phyloP scores from a whole-genome alignment of 2,888 invertebrate genomes.

The Dynastes grantii region DNA sequence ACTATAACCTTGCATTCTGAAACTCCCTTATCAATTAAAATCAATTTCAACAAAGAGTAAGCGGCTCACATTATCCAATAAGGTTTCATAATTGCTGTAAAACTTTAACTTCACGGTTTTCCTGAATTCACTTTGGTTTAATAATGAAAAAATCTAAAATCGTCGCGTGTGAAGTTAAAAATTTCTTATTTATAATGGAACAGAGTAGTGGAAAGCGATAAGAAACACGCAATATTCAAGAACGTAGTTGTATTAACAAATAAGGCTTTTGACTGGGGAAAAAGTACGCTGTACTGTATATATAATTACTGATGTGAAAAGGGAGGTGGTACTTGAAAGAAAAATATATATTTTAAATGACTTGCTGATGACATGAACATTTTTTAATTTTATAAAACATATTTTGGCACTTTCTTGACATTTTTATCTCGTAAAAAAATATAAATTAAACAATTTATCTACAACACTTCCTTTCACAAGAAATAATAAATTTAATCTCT shows the following conservation, averaged over 20 bases:
- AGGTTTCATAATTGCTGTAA: background rate
- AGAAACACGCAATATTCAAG: constrained; percentile 8
- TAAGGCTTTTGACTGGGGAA: background rate
- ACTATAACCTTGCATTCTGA: background rate
- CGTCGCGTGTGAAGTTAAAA: background rate
- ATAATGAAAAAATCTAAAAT: background rate
- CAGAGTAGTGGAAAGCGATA: background rate
- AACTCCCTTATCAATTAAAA: background rate
- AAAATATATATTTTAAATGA: too few species aligned
- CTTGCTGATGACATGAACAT: too few species aligned
- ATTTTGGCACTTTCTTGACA: too few species aligned
- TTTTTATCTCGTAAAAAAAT: too few species aligned
- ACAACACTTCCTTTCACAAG: too few species aligned
- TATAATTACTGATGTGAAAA: too few species aligned
- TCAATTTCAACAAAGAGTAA: background rate
- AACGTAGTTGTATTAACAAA: constrained; percentile 1
- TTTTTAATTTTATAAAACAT: too few species aligned
- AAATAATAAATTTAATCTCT: too few species aligned
- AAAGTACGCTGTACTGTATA: too few species aligned
- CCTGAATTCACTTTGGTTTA: background rate
- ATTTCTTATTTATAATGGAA: background rate
- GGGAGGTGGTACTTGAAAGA: too few species aligned
- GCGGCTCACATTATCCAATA: background rate
- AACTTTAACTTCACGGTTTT: background rate
- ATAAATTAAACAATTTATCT: too few species aligned